These are phyloP conservation scores for Nephila pilipes DNA, from an alignment of 1,140 invertebrate genomes.

Conservation along the genomic window DNA sequence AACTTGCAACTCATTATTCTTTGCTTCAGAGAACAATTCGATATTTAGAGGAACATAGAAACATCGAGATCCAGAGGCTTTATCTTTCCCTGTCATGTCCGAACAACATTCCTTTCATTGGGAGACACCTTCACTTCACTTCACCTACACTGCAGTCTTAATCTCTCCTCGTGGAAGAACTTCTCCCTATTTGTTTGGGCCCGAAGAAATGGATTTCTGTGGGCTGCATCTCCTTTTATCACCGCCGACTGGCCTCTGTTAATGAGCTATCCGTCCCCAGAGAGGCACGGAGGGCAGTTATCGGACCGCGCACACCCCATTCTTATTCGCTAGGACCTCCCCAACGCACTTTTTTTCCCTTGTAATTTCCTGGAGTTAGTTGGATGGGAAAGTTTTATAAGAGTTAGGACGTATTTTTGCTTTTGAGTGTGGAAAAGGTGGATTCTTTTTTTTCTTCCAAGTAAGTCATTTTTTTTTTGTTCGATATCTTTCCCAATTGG, in stretches of 20 bases:
- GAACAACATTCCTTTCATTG: neutral
- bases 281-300: conserved; percentile 30
- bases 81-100: too few relatives aligned
- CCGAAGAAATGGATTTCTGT: conserved; percentile 46
- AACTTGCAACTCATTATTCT: too few relatives aligned
- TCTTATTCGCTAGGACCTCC: neutral
- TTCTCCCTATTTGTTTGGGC: conserved; percentile 14
- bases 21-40: too few relatives aligned
- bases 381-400: conserved; percentile 51
- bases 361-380: conserved; percentile 58
- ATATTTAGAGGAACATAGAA: too few relatives aligned
- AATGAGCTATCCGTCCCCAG: conserved; percentile 44
- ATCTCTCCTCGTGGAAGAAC: neutral
- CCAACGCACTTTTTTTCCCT: neutral
- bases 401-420: neutral
- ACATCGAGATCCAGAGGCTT: too few relatives aligned
- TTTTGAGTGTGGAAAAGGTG: neutral
- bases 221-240: conserved; percentile 25
- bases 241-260: neutral
- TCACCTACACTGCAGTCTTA: neutral
- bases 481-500: neutral
- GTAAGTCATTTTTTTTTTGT: conserved; percentile 9
- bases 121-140: neutral
- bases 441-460: conserved; percentile 1
- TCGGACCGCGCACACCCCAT: conserved; percentile 44